Evolutionary conservation across 2,797 vertebrate genomes (phyloP).

Genomic region (Nothura maculosa): DNA sequence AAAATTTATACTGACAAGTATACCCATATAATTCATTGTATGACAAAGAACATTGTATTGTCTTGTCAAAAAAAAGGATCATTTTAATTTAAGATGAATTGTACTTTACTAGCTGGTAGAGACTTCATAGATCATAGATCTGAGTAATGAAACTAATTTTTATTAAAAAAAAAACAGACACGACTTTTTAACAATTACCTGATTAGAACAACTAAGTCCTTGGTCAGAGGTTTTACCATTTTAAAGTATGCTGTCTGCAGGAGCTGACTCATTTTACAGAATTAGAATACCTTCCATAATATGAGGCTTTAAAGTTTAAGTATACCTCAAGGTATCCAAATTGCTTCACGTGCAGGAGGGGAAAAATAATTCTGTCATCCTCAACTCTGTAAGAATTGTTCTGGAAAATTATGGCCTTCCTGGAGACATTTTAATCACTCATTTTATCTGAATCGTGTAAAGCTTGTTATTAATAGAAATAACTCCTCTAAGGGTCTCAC

Average conservation of each 20-base stretch:
- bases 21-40: conserved; percentile 58
- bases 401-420: conserved; percentile 17
- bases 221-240: background rate
- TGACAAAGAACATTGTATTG: conserved; percentile 44
- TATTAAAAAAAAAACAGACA: background rate
- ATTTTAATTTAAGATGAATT: conserved; percentile 71
- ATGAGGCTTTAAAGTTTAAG: conserved; percentile 32
- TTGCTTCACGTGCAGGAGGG: background rate
- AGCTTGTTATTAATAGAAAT: conserved; percentile 22
- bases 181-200: conserved; percentile 26
- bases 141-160: conserved; percentile 40
- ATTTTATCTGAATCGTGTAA: conserved; percentile 25
- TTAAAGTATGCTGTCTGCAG: background rate
- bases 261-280: background rate
- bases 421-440: conserved; percentile 36
- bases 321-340: background rate
- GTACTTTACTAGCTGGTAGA: conserved; percentile 31
- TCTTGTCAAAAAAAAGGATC: conserved; percentile 50
- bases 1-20: conserved; percentile 72
- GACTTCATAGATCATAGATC: conserved; percentile 46
- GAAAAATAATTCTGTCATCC: conserved; percentile 20
- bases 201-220: background rate
- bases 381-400: conserved; percentile 9
- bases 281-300: background rate
- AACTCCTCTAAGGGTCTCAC: background rate